Percentiles rank a stretch among this genome's conserved stretches.
Evolutionary conservation across 2,888 invertebrate genomes (phyloP).

Genomic region (Epiperipatus broadwayi): DNA sequence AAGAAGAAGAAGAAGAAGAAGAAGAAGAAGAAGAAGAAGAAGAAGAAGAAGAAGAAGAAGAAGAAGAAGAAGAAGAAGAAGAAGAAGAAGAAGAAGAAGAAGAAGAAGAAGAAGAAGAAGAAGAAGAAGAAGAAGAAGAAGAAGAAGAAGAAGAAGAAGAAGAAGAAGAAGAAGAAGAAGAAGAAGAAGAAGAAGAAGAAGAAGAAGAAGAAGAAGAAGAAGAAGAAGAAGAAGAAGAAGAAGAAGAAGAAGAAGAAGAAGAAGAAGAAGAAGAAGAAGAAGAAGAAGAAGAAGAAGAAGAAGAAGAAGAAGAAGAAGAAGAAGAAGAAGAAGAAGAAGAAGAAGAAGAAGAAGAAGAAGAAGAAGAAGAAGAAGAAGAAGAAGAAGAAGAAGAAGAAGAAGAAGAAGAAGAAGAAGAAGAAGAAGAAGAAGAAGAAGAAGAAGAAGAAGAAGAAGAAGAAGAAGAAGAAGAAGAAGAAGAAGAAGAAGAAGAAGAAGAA

Average conservation of each 20-base stretch:
- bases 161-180: conserved; percentile 1
- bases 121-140: conserved; percentile 1
- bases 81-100: conserved; percentile 1
- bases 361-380: conserved; percentile 1
- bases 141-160: conserved; percentile 4
- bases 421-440: conserved; percentile 4
- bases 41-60: conserved; percentile 1
- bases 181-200: conserved; percentile 4
- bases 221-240: conserved; percentile 4
- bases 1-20: conserved; percentile 1
- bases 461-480: conserved; percentile 4
- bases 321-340: conserved; percentile 1
- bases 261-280: conserved; percentile 4
- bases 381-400: conserved; percentile 4
- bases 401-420: conserved; percentile 1
- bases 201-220: conserved; percentile 1
- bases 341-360: conserved; percentile 4
- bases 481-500: conserved; percentile 1
- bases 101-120: conserved; percentile 4
- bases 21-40: conserved; percentile 1
- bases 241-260: conserved; percentile 1
- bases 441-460: conserved; percentile 1
- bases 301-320: conserved; percentile 4
- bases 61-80: conserved; percentile 4
- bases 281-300: conserved; percentile 1